Base-by-base conservation (phyloP, 37 sponge, comb jelly and placozoan genomes). In the Aplysina aerophoba region DNA sequence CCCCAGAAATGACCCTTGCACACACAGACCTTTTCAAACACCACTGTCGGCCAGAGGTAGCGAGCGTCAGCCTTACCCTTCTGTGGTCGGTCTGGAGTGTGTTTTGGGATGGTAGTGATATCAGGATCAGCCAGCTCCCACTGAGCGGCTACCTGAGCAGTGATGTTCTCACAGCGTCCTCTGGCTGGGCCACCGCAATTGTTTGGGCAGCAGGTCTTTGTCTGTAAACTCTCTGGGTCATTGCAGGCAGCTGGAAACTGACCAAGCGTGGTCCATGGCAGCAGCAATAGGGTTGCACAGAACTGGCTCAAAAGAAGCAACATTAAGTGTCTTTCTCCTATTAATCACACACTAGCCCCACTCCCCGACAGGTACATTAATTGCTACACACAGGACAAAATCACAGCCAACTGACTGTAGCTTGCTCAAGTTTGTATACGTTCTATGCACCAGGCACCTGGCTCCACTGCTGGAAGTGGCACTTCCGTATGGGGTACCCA, bases 21-120 rank as follows among this genome's bases (percentile, higher is more conserved):
- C 59, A 73, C 36, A 35, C 85, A 85, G 16, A 85, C 85, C 13
- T 50, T 53, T 31, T 85, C 75, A 54, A 85, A 85, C 22, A 85
- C 85, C n/a, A 55, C 75, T 20, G 85, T 85, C 11, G 85, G 85
- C 85, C 85, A 85, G 12, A 20, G 57, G 75, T 73, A 73, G 37
- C 85, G 73, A 22, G 73, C 28, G 28, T 85, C 85, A 34, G 75
- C 84, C 39, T 37, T 83, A 22, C 68, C 69, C 39, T 83, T 44
- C 50, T 44, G 50, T 44, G 50, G 50, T 11, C 50, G 6, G 8
- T 44, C 11, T 28, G 64, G 64, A 63, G 64, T 27, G 12, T 63
- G 2, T 8, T 63, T 63, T 27, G 11, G 24, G 64, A 63, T 8
- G 12, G 24, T 8, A 28, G 64, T 63, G 27, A 72, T 30, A 4